These are phyloP conservation scores for Autographa pulchrina DNA, from an alignment of 2,888 invertebrate species.

Conservation along the genomic window DNA sequence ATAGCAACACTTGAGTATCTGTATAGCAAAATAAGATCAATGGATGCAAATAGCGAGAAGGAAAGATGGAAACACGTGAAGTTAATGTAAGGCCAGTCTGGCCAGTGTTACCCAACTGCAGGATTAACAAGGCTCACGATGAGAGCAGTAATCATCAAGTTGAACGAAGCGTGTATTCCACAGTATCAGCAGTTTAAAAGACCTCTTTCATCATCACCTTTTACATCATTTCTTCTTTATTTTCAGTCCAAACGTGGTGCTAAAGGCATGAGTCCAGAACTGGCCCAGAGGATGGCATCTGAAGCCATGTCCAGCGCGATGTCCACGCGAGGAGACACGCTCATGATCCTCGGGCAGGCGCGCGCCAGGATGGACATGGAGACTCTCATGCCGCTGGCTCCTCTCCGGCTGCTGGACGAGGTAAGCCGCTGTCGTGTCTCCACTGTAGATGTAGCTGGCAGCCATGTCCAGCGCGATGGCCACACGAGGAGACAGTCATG, in stretches of 20 bases:
- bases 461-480: constrained; percentile 78
- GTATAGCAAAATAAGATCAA: too few species aligned
- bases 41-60: too few species aligned
- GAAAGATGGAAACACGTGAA: too few species aligned
- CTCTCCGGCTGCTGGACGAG: constrained; percentile 78
- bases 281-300: constrained; percentile 73
- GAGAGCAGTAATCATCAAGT: too few species aligned
- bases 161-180: too few species aligned
- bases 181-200: too few species aligned
- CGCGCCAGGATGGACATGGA: constrained; percentile 80
- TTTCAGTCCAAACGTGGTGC: constrained; percentile 83
- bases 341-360: constrained; percentile 82
- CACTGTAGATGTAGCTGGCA: not conserved
- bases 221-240: not conserved
- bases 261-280: constrained; percentile 80
- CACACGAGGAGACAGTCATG: constrained; percentile 80
- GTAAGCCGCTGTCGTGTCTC: constrained; percentile 57
- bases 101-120: too few species aligned
- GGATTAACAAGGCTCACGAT: too few species aligned
- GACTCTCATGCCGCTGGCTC: constrained; percentile 76
- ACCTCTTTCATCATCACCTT: not conserved
- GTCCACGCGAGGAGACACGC: constrained; percentile 77
- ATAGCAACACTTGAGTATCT: too few species aligned
- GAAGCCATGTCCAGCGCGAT: constrained; percentile 77
- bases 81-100: too few species aligned